Evolutionary conservation across 1,140 invertebrate genomes (phyloP).

Genomic region (Nephila pilipes): DNA sequence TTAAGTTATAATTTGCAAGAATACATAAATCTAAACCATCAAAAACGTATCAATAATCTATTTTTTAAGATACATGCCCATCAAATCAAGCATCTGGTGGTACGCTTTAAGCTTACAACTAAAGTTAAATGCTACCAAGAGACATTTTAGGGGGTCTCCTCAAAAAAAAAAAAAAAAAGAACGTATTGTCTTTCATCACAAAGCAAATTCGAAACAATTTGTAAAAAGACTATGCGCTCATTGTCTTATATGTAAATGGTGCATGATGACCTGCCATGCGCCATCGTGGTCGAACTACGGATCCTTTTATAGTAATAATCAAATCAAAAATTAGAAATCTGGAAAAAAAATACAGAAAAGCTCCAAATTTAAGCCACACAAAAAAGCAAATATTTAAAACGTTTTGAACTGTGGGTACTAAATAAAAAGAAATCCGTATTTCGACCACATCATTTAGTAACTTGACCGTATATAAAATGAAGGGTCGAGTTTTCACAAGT

Average conservation of each 20-base stretch:
- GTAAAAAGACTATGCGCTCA: constrained; percentile 52
- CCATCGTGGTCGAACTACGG: constrained; percentile 43
- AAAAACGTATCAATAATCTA: neutral
- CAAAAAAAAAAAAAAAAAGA: constrained; percentile 35
- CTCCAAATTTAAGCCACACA: neutral
- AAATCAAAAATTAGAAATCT: neutral
- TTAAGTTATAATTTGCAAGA: neutral
- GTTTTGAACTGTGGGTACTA: neutral
- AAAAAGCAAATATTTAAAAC: too few relatives aligned
- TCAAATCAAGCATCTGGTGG: constrained; percentile 45
- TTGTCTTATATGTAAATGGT: constrained; percentile 25
- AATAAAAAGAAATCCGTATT: constrained; percentile 18
- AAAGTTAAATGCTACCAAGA: constrained; percentile 37
- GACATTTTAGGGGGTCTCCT: constrained; percentile 73
- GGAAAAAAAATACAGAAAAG: neutral
- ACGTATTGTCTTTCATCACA: constrained; percentile 56
- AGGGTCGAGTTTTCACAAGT: constrained; percentile 70
- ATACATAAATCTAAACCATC: neutral
- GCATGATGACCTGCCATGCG: constrained; percentile 22
- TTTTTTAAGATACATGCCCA: neutral
- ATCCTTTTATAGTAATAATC: neutral
- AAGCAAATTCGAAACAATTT: constrained; percentile 28
- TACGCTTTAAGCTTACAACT: constrained; percentile 39
- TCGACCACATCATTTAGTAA: constrained; percentile 54
- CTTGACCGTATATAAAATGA: constrained; percentile 44